These are phyloP conservation scores for Melanotaenia trifasciata DNA, from an alignment of 2,797 vertebrate species.

Conservation along the genomic window DNA sequence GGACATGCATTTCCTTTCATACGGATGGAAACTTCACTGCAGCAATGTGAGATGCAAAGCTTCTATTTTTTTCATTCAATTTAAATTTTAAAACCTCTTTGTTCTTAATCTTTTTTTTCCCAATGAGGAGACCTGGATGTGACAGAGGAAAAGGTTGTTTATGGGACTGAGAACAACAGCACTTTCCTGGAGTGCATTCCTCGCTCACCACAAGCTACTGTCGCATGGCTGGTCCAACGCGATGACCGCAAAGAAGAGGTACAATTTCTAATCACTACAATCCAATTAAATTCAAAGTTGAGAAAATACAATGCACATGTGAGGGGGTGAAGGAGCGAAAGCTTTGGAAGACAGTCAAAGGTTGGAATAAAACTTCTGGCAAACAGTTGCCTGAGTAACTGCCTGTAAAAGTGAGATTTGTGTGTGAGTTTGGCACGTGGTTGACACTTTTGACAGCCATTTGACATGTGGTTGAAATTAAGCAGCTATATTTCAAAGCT, in stretches of 20 bases:
- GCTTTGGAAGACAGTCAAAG: neutral
- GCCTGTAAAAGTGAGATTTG: slow-evolving; percentile 43
- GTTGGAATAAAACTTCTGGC: slow-evolving; percentile 7
- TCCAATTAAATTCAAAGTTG: neutral
- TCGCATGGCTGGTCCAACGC: slow-evolving; percentile 90
- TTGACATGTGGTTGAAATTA: slow-evolving; percentile 69
- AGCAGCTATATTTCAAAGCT: slow-evolving; percentile 60
- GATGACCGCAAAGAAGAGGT: slow-evolving; percentile 89
- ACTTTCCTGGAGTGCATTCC: slow-evolving; percentile 92
- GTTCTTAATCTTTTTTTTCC: slow-evolving; percentile 5
- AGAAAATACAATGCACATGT: neutral
- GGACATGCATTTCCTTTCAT: neutral
- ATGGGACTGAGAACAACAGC: slow-evolving; percentile 93
- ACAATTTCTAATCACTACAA: slow-evolving; percentile 39
- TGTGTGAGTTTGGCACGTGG: slow-evolving; percentile 52
- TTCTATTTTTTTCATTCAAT: no score
- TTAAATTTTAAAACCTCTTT: neutral
- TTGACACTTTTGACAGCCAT: slow-evolving; percentile 60
- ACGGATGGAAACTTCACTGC: neutral
- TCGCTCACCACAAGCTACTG: slow-evolving; percentile 89
- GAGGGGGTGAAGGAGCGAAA: neutral
- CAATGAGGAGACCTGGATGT: slow-evolving; percentile 83
- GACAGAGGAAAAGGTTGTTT: slow-evolving; percentile 84
- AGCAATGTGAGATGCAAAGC: neutral
- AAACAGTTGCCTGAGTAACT: slow-evolving; percentile 20